Percentiles rank a stretch among this genome's conserved stretches.
These are phyloP conservation scores for Orchesella flavescens DNA, from an alignment of 2,888 invertebrate genomes.

Conservation along the genomic window DNA sequence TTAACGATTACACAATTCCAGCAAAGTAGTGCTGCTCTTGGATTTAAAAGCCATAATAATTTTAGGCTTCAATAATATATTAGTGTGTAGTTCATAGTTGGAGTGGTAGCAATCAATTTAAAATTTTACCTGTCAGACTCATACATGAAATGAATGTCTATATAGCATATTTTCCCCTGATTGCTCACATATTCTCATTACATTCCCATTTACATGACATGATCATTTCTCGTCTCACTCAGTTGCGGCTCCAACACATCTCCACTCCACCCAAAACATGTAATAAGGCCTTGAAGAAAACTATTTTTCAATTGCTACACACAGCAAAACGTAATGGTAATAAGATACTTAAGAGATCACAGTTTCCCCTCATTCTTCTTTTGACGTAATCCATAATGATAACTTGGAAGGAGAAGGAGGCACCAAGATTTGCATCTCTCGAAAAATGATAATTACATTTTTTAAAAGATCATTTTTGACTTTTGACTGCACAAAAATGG, in stretches of 20 bases:
- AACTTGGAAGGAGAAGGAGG: not conserved
- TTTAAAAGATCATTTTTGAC: conserved; percentile 16
- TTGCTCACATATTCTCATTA: no score
- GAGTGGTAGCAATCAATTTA: not conserved
- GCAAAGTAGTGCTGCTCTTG: not conserved
- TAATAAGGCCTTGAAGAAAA: not conserved
- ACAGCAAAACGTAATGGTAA: not conserved
- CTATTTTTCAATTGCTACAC: not conserved
- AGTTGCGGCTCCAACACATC: not conserved
- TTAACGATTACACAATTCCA: not conserved
- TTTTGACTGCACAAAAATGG: not conserved
- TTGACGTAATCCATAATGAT: conserved; percentile 7
- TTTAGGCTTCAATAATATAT: not conserved
- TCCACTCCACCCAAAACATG: conserved; percentile 2
- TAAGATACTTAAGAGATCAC: not conserved
- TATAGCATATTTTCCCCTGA: no score
- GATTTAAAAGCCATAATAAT: not conserved
- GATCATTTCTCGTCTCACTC: no score
- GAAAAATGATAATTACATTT: conserved; percentile 12
- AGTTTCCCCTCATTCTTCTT: not conserved
- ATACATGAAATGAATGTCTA: no score
- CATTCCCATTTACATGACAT: no score
- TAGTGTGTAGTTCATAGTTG: no score
- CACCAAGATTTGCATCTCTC: conserved; percentile 8
- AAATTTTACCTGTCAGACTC: not conserved